Conservation (phyloP, 2,113 vertebrate genomes). For the Arizona elegans region DNA sequence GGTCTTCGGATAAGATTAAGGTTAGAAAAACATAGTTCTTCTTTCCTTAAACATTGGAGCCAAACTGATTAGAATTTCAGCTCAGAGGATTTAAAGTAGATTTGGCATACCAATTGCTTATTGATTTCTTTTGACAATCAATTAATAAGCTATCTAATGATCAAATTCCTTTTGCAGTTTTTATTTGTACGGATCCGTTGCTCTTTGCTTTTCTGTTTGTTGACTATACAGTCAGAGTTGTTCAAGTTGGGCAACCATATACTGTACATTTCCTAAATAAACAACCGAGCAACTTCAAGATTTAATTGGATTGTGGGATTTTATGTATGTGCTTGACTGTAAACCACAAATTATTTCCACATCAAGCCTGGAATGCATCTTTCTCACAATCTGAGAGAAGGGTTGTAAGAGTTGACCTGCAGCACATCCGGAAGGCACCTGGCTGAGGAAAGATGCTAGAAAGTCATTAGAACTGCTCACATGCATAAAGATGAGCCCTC, state of each 20-base stretch:
- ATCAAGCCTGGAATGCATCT: constrained; percentile 49
- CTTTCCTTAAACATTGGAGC: not conserved
- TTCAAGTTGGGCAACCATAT: not conserved
- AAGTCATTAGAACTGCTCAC: constrained; percentile 55
- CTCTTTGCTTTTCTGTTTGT: not conserved
- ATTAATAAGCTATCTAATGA: not conserved
- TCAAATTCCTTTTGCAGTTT: not conserved
- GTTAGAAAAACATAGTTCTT: not conserved
- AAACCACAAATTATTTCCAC: constrained; percentile 54
- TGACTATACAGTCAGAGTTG: not conserved
- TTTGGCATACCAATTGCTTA: not conserved
- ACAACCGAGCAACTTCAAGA: not conserved
- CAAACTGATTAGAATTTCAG: not conserved
- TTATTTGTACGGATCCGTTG: not conserved
- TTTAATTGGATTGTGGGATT: constrained; percentile 27
- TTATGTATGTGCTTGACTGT: constrained; percentile 36
- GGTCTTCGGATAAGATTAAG: not conserved
- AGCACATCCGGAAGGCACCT: not conserved
- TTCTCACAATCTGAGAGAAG: not conserved
- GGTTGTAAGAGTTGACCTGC: not conserved
- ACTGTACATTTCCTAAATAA: not conserved
- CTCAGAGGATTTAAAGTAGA: not conserved
- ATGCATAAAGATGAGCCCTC: constrained; percentile 53
- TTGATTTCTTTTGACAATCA: not conserved
- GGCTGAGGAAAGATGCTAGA: not conserved